Conservation (phyloP, 2,113 vertebrate species). For the Dicaeum eximium region DNA sequence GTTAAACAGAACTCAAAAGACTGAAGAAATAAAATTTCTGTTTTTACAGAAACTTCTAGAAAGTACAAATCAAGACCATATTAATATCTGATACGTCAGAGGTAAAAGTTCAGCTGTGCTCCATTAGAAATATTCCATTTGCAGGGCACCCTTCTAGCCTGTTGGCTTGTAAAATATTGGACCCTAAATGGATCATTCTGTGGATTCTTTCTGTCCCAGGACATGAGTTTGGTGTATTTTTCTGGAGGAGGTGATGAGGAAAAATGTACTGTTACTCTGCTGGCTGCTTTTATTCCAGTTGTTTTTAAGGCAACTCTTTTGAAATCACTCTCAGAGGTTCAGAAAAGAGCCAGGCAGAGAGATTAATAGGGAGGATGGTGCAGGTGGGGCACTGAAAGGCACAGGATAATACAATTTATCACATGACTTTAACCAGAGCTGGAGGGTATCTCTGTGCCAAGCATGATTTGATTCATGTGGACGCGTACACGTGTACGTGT, state of each 20-base stretch:
- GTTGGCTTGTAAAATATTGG: not conserved
- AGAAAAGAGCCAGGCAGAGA: not conserved
- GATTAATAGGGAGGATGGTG: not conserved
- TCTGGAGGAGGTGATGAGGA: not conserved
- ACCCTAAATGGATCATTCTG: not conserved
- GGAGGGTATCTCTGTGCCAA: not conserved
- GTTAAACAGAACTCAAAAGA: not conserved
- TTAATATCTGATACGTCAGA: not conserved
- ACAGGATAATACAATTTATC: not conserved
- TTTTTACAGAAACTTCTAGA: not conserved
- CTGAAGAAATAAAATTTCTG: not conserved
- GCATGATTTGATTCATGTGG: slow-evolving; percentile 12
- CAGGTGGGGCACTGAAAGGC: not conserved
- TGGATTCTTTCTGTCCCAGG: not conserved
- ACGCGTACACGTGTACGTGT: not conserved
- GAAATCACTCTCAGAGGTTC: not conserved
- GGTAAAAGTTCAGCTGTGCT: rapidly evolving
- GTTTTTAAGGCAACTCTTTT: not conserved
- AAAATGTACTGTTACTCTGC: not conserved
- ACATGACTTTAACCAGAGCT: not conserved
- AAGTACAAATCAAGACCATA: not conserved
- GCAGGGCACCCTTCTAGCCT: not conserved
- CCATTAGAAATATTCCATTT: not conserved
- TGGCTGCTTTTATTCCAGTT: not conserved
- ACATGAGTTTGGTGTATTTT: not conserved